These are phyloP conservation scores for Streptopelia turtur DNA, from an alignment of 2,797 vertebrate genomes.

Conservation along the genomic window DNA sequence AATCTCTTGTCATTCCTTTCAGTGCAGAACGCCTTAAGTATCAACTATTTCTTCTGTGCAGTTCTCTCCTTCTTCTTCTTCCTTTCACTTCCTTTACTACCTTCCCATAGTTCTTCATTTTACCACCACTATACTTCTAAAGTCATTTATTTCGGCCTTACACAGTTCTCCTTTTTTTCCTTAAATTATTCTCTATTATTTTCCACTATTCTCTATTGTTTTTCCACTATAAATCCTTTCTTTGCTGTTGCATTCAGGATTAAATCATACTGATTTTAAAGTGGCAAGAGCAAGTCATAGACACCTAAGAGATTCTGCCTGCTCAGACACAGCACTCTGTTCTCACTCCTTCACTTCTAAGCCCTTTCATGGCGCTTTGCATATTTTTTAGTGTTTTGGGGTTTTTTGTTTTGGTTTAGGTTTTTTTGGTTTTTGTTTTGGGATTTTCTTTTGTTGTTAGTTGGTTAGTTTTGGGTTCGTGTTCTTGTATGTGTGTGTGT, in stretches of 20 bases:
- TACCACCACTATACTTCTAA: neutral
- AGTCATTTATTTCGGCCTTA: neutral
- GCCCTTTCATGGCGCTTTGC: neutral
- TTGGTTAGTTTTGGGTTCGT: too few relatives aligned
- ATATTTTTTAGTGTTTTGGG: neutral
- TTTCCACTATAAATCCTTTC: neutral
- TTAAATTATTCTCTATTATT: neutral
- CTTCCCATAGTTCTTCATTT: neutral
- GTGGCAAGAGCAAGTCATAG: neutral
- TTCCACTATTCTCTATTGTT: too few relatives aligned
- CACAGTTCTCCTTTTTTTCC: neutral
- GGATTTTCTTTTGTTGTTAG: too few relatives aligned
- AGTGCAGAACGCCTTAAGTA: neutral
- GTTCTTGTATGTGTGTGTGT: too few relatives aligned
- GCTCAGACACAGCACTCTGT: neutral
- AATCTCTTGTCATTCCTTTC: neutral
- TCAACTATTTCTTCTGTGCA: neutral
- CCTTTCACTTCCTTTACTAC: neutral
- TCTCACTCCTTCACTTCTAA: neutral
- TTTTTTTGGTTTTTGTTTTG: too few relatives aligned
- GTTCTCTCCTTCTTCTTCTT: neutral
- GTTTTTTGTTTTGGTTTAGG: too few relatives aligned
- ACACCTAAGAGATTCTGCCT: neutral
- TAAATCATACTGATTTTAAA: neutral
- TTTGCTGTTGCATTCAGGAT: neutral